Evolutionary conservation across 2,888 invertebrate species (phyloP), one percentile per base, ranked within the genome.

Genomic region (Drosophila mercatorum): DNA sequence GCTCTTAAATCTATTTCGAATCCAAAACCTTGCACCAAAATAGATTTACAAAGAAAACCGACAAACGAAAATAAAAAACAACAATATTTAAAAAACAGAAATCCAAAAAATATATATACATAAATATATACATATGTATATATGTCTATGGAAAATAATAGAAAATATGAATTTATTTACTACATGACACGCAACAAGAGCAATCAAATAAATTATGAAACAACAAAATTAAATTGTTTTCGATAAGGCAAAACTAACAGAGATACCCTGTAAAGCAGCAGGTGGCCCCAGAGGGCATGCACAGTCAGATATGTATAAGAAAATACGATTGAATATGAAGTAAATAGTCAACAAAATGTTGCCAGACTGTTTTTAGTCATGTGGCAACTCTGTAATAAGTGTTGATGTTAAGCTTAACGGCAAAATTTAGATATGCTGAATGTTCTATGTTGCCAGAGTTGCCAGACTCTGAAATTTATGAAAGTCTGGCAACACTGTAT

Each of bases 21-120:
- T 66, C 65, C 22, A 46, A 72, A 75, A 80, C 73, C 74, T 81
- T 68, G 78, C 65, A 66, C 70, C 7, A 64, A 79, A 79, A 74
- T 74, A 79, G 65, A 79, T 59, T 28, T 59, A 75, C 65, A 80
- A 74, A 70, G 70, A 62, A 65, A 47, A 28, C 67, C 63, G 66
- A 74, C 69, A 73, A 64, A 53, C 52, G 22, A 67, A 60, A 60
- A 75, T 62, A 56, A 31, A 51, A 46, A 46, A 46, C 44, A 22
- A 22, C 22, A 6, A 40, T 2, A 66, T 49, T 31, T 49, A 34
- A 43, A 49, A 70, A 57, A 66, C 58, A 72, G 66, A 57, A 40
- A 47, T 56, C 14, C 60, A 41, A 65, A 73, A 51, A 51, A 17
- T 11, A 41, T 22, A 22, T 22, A 22, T 22, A 22, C 2, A 22